Base-by-base conservation (phyloP, 2,797 vertebrate species). In the Phalanger gymnotis region DNA sequence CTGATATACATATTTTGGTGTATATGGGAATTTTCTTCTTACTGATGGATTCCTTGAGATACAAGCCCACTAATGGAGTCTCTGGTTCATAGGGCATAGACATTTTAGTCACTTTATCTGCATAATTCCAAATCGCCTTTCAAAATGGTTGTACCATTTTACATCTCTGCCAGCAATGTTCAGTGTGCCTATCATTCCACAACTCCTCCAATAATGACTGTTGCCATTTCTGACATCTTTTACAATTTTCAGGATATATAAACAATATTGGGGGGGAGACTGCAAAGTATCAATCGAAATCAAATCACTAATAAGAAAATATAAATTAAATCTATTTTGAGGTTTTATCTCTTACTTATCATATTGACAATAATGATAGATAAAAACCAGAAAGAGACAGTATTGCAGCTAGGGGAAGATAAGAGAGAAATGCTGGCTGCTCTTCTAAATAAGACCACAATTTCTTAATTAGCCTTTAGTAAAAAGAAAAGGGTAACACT, bases 381-480 rank as follows among this genome's bases (percentile, higher is more conserved):
- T 10, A 47, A 81, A 81, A 81, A 47, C 0, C 2, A 81, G 25
- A 81, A 81, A 27, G 1, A 73, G n/a, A 22, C 73, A 47, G 73
- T 81, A 81, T 47, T 47, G 9, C 7, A 27, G 9, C 27, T 81
- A 81, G 40, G 40, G 73, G 4, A 40, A 73, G n/a, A 73, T 40
- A 5, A n/a, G 1, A n/a, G 34, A 73, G 66, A 73, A 73, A 40
- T 73, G 34, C 73, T 47, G 27, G 13, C 7, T 87, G 53, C 54
- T 96, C 92, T 58, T 61, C 53, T 90, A 89, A 34, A 53, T 57
- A 47, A 16, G 92, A 91, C 27, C 96, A 92, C 91, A 93, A 93
- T 93, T 95, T 93, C 47, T 90, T 96, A 94, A 94, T 87, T 66
- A 61, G 10, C 53, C 25, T 94, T 93, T 96, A 94, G 40, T 91